Conservation (phyloP, 92 coral and sea anemone species). For the Phenganax stokvisi region DNA sequence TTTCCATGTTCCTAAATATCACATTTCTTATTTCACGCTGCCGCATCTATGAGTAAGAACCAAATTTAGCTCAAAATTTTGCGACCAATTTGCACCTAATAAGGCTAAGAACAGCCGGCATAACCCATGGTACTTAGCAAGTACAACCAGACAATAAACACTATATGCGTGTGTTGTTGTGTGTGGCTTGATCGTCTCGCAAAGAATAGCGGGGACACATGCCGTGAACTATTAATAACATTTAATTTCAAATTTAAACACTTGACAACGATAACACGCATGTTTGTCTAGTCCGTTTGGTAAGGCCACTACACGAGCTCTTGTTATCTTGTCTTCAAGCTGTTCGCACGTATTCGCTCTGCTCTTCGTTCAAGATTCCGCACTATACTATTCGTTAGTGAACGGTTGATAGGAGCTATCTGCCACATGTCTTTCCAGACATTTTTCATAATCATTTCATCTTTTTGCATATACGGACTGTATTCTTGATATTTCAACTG, state of each 20-base stretch:
- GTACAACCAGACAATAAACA: not conserved
- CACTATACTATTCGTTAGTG: not conserved
- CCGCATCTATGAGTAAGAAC: constrained; percentile 6
- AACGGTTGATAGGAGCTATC: not conserved
- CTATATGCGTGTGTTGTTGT: not conserved
- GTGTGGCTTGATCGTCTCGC: not conserved
- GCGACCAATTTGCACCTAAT: not conserved
- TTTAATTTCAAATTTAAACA: constrained; percentile 18
- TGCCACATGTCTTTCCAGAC: not conserved
- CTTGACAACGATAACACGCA: not conserved
- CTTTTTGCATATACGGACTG: not conserved
- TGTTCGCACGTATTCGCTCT: constrained; percentile 6
- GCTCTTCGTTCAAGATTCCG: not conserved
- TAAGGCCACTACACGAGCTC: not conserved
- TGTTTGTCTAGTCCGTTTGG: constrained; percentile 5
- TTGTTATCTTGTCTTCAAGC: constrained; percentile 8
- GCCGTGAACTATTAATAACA: constrained; percentile 24
- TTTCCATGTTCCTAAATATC: not conserved
- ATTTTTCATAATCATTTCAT: not conserved
- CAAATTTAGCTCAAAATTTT: constrained; percentile 12
- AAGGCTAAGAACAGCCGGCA: not conserved
- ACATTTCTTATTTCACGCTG: constrained; percentile 1
- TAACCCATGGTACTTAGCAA: not conserved
- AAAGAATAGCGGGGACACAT: constrained; percentile 2
- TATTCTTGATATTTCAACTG: not conserved